These are phyloP conservation scores for Philonicus albiceps DNA, from an alignment of 2,888 invertebrate species.

Conservation along the genomic window DNA sequence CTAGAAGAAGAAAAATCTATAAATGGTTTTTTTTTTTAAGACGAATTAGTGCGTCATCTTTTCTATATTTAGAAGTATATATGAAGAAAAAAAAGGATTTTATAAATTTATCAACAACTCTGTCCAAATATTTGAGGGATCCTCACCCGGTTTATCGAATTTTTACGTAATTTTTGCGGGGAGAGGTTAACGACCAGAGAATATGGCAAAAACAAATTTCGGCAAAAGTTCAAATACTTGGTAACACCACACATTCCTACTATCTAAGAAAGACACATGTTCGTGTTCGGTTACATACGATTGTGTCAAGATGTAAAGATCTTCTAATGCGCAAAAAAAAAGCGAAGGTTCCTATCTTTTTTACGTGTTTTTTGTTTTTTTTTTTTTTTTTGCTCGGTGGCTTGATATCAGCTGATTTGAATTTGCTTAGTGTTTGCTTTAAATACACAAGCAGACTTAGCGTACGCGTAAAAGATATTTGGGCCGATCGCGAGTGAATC, in stretches of 20 bases:
- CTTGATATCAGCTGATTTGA: constrained; percentile 20
- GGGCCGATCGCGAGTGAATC: neutral
- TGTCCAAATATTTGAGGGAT: neutral
- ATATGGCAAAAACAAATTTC: constrained; percentile 29
- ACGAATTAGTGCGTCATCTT: neutral
- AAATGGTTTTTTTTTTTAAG: neutral
- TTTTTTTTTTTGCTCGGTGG: neutral
- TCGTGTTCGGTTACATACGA: constrained; percentile 15
- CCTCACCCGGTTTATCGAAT: neutral
- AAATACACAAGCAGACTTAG: neutral
- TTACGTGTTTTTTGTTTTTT: neutral
- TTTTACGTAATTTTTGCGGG: neutral
- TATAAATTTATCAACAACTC: neutral
- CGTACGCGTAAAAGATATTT: neutral
- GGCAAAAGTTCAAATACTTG: constrained; percentile 39
- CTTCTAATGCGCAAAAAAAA: neutral
- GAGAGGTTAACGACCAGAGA: constrained; percentile 32
- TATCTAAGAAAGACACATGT: neutral
- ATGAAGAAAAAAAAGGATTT: neutral
- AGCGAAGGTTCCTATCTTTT: constrained; percentile 4
- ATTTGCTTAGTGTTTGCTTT: neutral
- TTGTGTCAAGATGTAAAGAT: constrained; percentile 6
- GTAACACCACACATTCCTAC: constrained; percentile 36
- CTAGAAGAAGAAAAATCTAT: neutral
- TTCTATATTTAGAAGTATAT: neutral